These are phyloP conservation scores for Tylochromis polylepis DNA, from an alignment of 2,113 vertebrate genomes.

Conservation along the genomic window DNA sequence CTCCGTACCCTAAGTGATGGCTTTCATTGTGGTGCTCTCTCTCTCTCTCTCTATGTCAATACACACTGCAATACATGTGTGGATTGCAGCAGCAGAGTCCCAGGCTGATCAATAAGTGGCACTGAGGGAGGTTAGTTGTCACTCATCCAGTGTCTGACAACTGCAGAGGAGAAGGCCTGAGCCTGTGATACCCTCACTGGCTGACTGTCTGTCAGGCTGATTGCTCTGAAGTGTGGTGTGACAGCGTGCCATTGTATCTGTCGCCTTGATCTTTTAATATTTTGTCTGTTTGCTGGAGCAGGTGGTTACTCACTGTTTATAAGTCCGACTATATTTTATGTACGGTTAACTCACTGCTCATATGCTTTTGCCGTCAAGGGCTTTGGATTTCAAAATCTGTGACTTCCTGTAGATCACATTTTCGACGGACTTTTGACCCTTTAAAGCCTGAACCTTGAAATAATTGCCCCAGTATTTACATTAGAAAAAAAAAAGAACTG, in stretches of 20 bases:
- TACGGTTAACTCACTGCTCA: neutral
- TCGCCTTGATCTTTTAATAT: neutral
- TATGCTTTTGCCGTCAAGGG: neutral
- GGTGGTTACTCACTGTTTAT: neutral
- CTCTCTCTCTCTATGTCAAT: neutral
- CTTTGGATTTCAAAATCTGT: neutral
- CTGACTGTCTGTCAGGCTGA: neutral
- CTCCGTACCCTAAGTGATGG: neutral
- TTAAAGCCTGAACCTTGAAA: neutral
- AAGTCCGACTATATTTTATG: neutral
- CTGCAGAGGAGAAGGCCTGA: constrained; percentile 21
- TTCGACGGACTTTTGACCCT: neutral
- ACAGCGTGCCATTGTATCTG: neutral
- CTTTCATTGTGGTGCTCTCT: neutral
- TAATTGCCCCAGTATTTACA: rapidly evolving
- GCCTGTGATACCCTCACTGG: constrained; percentile 1
- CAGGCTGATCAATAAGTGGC: constrained; percentile 54
- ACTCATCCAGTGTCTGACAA: constrained; percentile 42
- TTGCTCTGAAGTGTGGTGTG: neutral
- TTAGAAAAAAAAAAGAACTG: rapidly evolving
- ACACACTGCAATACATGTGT: neutral
- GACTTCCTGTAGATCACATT: neutral
- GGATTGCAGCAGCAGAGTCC: neutral
- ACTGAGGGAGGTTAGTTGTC: constrained; percentile 48
- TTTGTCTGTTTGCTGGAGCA: neutral